phyloP scores from a whole-genome alignment of 2,113 vertebrate species.

The Romanogobio albipinnatus region DNA sequence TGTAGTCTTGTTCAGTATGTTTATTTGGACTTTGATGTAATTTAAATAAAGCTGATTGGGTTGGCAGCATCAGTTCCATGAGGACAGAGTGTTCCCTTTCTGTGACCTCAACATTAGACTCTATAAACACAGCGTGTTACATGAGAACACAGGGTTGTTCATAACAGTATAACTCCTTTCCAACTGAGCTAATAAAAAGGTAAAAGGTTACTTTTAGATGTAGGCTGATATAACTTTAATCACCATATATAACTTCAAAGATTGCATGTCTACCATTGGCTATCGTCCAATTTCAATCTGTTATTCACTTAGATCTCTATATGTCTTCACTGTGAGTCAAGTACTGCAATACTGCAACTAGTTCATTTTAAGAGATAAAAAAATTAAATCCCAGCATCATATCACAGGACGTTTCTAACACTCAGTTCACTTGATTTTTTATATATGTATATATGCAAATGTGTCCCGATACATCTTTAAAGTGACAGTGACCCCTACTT shows the following conservation, averaged over 20 bases:
- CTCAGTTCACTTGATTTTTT: background rate
- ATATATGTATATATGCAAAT: constrained; percentile 9
- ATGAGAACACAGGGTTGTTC: background rate
- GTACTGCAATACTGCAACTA: background rate
- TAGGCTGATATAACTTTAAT: background rate
- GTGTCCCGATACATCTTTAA: constrained; percentile 7
- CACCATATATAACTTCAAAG: constrained; percentile 3
- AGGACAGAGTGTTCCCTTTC: background rate
- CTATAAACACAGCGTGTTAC: background rate
- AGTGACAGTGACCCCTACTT: constrained; percentile 23
- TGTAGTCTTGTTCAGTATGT: background rate
- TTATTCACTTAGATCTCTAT: constrained; percentile 10
- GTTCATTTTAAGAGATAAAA: constrained; percentile 5
- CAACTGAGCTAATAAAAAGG: constrained; percentile 1
- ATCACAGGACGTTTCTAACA: background rate
- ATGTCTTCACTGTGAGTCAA: background rate
- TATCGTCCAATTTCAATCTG: constrained; percentile 3
- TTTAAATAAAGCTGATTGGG: constrained; percentile 15
- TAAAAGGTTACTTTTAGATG: background rate
- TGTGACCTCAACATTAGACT: constrained; percentile 18
- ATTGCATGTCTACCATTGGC: background rate
- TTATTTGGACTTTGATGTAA: constrained; percentile 22
- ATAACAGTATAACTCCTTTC: background rate
- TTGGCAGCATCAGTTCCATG: constrained; percentile 14
- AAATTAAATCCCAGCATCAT: background rate